phyloP scores from a whole-genome alignment of 2,113 vertebrate species.

The Numida meleagris region DNA sequence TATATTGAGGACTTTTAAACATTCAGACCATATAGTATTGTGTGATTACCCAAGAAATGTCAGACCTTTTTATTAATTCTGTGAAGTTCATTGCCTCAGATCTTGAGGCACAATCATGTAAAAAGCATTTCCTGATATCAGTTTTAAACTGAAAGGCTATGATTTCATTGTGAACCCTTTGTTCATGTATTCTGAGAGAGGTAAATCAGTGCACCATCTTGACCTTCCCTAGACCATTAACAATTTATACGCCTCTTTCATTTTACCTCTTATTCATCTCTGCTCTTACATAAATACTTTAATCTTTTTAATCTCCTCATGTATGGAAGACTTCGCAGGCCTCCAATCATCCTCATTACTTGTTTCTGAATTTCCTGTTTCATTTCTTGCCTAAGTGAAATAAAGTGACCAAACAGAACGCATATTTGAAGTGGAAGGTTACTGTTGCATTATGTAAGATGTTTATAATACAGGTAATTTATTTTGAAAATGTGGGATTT shows the following conservation, averaged over 20 bases:
- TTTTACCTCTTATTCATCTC: constrained; percentile 47
- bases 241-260: constrained; percentile 50
- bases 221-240: constrained; percentile 46
- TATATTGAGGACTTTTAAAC: constrained; percentile 4
- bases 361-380: background rate
- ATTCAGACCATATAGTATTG: background rate
- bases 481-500: background rate
- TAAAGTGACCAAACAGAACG: background rate
- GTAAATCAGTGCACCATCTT: background rate
- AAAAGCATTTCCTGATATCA: constrained; percentile 13
- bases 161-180: constrained; percentile 14
- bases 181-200: background rate
- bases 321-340: constrained; percentile 1
- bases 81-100: background rate
- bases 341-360: constrained; percentile 16
- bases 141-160: constrained; percentile 2
- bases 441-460: background rate
- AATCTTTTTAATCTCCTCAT: constrained; percentile 37
- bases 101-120: background rate
- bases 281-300: constrained; percentile 33
- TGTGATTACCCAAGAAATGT: background rate
- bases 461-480: background rate
- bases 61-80: constrained; percentile 8
- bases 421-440: background rate
- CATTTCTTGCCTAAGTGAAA: background rate